phyloP scores from a whole-genome alignment of 2,888 invertebrate species.

The Amphipyra berbera region DNA sequence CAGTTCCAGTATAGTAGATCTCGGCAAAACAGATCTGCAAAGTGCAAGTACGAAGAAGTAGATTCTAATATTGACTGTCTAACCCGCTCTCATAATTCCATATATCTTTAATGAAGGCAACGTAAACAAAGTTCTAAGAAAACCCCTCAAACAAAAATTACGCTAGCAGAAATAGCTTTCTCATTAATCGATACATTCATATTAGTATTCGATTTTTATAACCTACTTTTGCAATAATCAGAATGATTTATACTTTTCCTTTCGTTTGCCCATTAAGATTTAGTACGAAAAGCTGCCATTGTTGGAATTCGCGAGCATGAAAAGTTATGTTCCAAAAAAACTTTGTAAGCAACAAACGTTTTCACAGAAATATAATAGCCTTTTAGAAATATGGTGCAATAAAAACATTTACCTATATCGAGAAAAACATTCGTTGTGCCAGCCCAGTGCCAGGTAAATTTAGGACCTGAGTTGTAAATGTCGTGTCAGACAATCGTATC shows the following conservation, averaged over 20 bases:
- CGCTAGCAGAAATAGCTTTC: neutral
- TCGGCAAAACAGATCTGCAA: too few relatives aligned
- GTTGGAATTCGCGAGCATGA: conserved; percentile 46
- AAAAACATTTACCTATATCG: conserved; percentile 56
- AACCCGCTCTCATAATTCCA: too few relatives aligned
- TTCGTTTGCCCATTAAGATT: conserved; percentile 47
- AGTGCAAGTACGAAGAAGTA: too few relatives aligned
- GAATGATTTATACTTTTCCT: conserved; percentile 31
- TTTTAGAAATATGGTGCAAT: conserved; percentile 57
- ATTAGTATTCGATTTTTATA: conserved; percentile 35
- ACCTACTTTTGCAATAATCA: conserved; percentile 40
- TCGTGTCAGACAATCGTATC: conserved; percentile 68
- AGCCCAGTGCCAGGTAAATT: conserved; percentile 71
- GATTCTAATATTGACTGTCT: too few relatives aligned
- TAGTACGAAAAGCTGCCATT: conserved; percentile 47
- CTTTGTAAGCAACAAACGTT: conserved; percentile 52
- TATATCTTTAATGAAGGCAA: too few relatives aligned
- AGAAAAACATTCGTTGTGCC: conserved; percentile 62
- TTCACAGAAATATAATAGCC: conserved; percentile 55
- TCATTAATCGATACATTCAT: conserved; percentile 2
- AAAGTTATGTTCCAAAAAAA: conserved; percentile 50
- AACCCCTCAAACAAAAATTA: too few relatives aligned
- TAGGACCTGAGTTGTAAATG: conserved; percentile 65
- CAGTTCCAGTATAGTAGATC: too few relatives aligned
- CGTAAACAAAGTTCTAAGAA: too few relatives aligned